A percentile compares a stretch with the other conserved stretches of the same genome.
These are phyloP conservation scores for Hemibagrus guttatus DNA, from an alignment of 2,797 vertebrate species.

Conservation along the genomic window DNA sequence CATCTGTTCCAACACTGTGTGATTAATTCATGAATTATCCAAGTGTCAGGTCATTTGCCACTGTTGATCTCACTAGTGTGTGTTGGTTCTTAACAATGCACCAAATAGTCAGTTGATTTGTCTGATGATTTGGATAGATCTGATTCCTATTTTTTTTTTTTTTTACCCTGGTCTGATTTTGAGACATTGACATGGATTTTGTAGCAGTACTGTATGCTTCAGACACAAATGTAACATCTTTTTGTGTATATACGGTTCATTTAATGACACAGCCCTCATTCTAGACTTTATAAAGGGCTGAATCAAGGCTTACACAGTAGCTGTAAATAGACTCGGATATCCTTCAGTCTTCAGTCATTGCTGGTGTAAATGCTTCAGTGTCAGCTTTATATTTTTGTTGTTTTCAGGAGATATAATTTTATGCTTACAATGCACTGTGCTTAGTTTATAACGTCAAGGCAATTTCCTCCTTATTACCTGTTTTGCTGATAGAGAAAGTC, in stretches of 20 bases:
- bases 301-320: background rate
- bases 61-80: background rate
- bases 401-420: background rate
- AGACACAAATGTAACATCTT: background rate
- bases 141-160: background rate
- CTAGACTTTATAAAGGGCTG: background rate
- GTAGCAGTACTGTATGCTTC: background rate
- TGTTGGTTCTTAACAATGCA: background rate
- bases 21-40: background rate
- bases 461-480: conserved; percentile 9
- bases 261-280: background rate
- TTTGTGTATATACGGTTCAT: background rate
- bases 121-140: background rate
- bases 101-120: background rate
- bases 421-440: conserved; percentile 5
- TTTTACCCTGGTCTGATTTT: no score
- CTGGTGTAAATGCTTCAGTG: background rate
- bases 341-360: background rate
- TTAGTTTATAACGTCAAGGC: background rate
- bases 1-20: no score
- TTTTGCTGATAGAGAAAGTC: conserved; percentile 3
- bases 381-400: background rate
- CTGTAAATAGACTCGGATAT: background rate
- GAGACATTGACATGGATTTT: background rate
- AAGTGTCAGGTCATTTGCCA: background rate